Percentiles rank a stretch among this genome's conserved stretches.
These are phyloP conservation scores for Sylvia atricapilla DNA, from an alignment of 2,113 vertebrate species.

Conservation along the genomic window DNA sequence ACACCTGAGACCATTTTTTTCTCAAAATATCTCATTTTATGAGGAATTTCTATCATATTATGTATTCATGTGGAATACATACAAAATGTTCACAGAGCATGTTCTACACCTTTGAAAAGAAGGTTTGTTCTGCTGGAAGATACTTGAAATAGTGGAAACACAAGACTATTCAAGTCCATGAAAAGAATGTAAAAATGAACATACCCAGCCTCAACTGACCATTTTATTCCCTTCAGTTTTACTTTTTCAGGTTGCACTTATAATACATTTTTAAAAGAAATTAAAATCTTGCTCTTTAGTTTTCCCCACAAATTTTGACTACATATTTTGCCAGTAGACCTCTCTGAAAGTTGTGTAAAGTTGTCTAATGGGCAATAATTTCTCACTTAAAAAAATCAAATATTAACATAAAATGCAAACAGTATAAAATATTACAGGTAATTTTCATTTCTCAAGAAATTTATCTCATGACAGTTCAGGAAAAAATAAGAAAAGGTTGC, in stretches of 20 bases:
- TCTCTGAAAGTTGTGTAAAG: neutral
- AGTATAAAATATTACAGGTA: neutral
- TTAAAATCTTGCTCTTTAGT: neutral
- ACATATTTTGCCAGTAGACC: neutral
- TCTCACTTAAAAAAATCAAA: neutral
- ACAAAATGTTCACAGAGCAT: neutral
- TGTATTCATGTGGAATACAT: neutral
- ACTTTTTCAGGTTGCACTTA: neutral
- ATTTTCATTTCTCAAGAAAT: neutral
- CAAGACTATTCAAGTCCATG: neutral
- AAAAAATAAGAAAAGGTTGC: neutral
- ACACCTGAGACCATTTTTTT: neutral
- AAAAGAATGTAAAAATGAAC: neutral
- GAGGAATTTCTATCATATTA: neutral
- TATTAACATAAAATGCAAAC: neutral
- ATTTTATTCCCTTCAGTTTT: neutral
- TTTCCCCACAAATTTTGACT: accelerated
- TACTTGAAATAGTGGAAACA: neutral
- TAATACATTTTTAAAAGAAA: neutral
- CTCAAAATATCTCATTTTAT: neutral
- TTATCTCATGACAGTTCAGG: neutral
- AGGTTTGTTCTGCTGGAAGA: neutral
- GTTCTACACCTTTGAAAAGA: neutral
- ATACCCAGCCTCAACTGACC: neutral
- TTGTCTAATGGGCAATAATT: neutral